phyloP scores from a whole-genome alignment of 1,140 invertebrate species.

The Delia radicum region DNA sequence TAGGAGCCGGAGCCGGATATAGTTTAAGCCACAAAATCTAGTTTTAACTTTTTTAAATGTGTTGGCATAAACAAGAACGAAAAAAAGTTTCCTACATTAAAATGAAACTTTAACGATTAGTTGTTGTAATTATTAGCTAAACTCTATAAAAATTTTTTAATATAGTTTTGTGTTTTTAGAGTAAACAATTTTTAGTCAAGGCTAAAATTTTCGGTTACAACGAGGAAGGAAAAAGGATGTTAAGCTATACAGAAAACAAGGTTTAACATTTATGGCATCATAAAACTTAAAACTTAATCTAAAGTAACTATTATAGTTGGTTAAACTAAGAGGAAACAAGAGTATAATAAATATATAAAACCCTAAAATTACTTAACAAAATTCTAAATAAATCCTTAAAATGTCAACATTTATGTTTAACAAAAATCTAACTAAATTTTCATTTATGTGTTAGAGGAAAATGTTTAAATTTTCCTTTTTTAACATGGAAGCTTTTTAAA shows the following conservation, averaged over 20 bases:
- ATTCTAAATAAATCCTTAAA: not conserved
- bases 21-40: not conserved
- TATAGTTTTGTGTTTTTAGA: no score
- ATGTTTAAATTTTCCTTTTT: not conserved
- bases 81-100: not conserved
- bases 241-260: not conserved
- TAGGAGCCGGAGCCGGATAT: not conserved
- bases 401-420: not conserved
- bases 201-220: not conserved
- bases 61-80: not conserved
- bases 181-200: no score
- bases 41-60: no score
- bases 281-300: not conserved
- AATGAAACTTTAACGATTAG: constrained; percentile 1
- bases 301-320: not conserved
- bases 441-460: not conserved
- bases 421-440: not conserved
- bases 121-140: not conserved
- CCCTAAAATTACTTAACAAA: no score
- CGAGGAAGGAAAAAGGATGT: not conserved
- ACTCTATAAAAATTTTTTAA: no score
- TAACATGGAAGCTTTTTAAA: no score
- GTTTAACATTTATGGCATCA: not conserved
- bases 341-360: not conserved
- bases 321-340: not conserved